These are phyloP conservation scores for Hypsopygia costalis DNA, from an alignment of 2,888 invertebrate genomes.

Conservation along the genomic window DNA sequence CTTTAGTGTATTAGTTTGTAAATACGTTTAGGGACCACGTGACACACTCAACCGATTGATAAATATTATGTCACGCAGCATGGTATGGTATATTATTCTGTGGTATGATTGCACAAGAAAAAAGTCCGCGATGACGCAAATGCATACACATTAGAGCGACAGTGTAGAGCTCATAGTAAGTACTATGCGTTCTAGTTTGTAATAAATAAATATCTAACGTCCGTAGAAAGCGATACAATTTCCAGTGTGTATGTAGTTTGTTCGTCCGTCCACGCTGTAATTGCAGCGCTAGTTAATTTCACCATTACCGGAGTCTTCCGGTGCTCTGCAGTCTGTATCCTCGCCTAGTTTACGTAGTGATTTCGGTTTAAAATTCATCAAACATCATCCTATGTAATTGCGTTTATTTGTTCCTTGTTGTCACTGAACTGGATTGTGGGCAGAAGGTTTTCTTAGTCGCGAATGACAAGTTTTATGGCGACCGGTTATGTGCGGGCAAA, in stretches of 20 bases:
- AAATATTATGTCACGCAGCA: too few relatives aligned
- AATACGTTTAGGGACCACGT: too few relatives aligned
- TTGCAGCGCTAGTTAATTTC: slow-evolving; percentile 50
- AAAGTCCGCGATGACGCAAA: too few relatives aligned
- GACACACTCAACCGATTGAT: too few relatives aligned
- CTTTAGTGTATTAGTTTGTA: too few relatives aligned
- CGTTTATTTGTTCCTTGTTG: not conserved
- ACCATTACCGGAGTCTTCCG: slow-evolving; percentile 41
- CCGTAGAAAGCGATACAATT: slow-evolving; percentile 59
- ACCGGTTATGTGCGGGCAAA: slow-evolving; percentile 13
- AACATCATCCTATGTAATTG: not conserved
- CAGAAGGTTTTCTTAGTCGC: slow-evolving; percentile 10
- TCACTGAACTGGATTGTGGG: slow-evolving; percentile 4
- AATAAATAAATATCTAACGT: slow-evolving; percentile 38
- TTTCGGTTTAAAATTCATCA: slow-evolving; percentile 11
- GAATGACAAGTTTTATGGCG: slow-evolving; percentile 17
- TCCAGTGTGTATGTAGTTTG: slow-evolving; percentile 36
- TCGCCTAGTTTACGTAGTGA: slow-evolving; percentile 23
- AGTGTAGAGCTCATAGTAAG: too few relatives aligned
- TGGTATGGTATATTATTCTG: too few relatives aligned
- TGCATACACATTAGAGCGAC: too few relatives aligned
- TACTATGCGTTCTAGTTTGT: slow-evolving; percentile 16
- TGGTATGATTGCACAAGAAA: too few relatives aligned
- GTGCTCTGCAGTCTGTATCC: slow-evolving; percentile 19
- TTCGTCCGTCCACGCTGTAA: slow-evolving; percentile 35